Evolutionary conservation across 92 coral and sea anemone genomes (phyloP), one percentile per base, ranked within the genome.

Genomic region (Isaurus tuberculatus): DNA sequence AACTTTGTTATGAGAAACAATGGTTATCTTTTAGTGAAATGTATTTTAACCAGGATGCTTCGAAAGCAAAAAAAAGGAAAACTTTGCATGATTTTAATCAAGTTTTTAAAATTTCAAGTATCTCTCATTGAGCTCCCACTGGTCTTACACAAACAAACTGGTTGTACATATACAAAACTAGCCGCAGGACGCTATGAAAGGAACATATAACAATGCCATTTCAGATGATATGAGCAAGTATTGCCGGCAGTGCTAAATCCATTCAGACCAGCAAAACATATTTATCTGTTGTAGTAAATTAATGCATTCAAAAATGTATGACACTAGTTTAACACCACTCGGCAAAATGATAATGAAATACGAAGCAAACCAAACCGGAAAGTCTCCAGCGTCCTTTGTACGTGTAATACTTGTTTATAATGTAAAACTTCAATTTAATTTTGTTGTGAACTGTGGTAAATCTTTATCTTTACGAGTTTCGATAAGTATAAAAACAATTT

Each of bases 71-170:
- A 51, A 8, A 15, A 30, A 51, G 34, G 42, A 74, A 74, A 74
- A 51, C 34, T 31, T 74, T 74, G 22, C 26, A 49, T 74, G 80
- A 74, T 49, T 44, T 49, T 22, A 51, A 8, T 17, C 43, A 17
- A 74, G 19, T 34, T 57, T 28, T 48, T 46, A 28, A 31, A 48
- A 74, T n/a, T 30, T 23, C 19, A 17, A 14, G 65, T 28, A 49
- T 30, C 80, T 51, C 64, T 74, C 17, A n/a, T 57, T 74, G 65
- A 74, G 64, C 23, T 4, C 80, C 80, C 30, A 33, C 80, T 74
- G 80, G 80, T 44, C 26, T 33, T 20, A 74, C 15, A 74, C 65
- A 74, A 74, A 74, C 80, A 74, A 74, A 23, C 25, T 26, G 46
- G 36, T 29, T 8, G 29, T 72, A 60, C 44, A 43, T 72, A 22